Base-by-base conservation (phyloP, 2,113 vertebrate genomes). In the Hippocampus abdominalis region DNA sequence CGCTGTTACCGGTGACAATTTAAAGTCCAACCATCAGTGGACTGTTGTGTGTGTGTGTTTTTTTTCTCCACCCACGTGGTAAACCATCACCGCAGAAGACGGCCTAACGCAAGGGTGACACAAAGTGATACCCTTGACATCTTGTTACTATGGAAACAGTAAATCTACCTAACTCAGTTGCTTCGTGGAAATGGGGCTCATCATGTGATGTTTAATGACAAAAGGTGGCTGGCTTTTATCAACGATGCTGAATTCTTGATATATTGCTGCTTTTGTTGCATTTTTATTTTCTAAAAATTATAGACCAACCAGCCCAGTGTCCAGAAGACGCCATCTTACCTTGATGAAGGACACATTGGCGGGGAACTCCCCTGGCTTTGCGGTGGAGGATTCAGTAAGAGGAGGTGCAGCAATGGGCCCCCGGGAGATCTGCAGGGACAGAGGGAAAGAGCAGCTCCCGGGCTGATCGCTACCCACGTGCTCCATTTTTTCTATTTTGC, bases 401-500 rank as follows among this genome's bases (percentile, higher is more conserved):
- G 92, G 91, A 1, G 96, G 95, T 16, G 94, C 95, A 29, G 95
- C 94, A 0, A 96, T 96, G 42, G 96, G 95, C 3, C 95, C 95
- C 74, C 94, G 89, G 70, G 93, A 94, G 77, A 95, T 93, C 57
- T 89, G 86, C 21, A 97, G 89, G 0, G 94, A 94, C 21, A 94
- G 90, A 0, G 95, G 95, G 68, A 96, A 96, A 36, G 84, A 83
- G 77, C 73, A 74, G 67, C 75, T 90, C 59, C 63, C 81, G 3
- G 79, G 66, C 39, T 69, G 73, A 67, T 86, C 82, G 56, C 69
- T 63, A 48, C 78, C 75, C 36, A 46, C 76, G 68, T 54, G 76
- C 65, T 72, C 78, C 62, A 65, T 80, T 70, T 78, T 66, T 64
- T 81, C 73, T 0, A 64, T 68, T 76, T 69, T 76, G 53, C 62